Evolutionary conservation across 1,140 invertebrate genomes (phyloP), one percentile per base, ranked within the genome.

Genomic region (Pseudachorutes palmiensis): DNA sequence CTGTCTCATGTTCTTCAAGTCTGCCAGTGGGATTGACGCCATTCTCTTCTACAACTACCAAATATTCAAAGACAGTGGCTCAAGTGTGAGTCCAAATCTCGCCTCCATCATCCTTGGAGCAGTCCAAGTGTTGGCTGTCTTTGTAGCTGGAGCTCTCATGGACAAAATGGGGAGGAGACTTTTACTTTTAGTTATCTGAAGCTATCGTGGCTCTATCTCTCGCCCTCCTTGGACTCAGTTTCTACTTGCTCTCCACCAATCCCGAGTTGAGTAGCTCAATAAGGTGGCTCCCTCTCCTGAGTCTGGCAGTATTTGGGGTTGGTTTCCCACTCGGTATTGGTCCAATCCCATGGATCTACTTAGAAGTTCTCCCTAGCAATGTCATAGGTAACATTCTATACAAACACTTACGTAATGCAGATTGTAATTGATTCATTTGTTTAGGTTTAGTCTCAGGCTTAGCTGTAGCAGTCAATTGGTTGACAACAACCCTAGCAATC

Each of bases 1-100:
- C 1, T 84, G 85, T 1, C 81, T 90, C 51, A 89, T 94, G 85
- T 80, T 87, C 73, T 89, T 92, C 77, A 92, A 94, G 76, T 70
- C 65, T 28, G 64, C 70, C 2, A 59, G 48, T 22, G 61, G 61
- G 19, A 45, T 58, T 22, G 62, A 71, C 24, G 63, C 70, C 28
- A 77, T 83, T 26, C 80, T 81, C 70, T 81, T 82, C 67, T 83
- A 80, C 72, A 78, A 80, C 0, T 79, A 79, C 1, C 75, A 77
- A 29, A 83, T 83, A 30, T 81, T 82, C 68, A 69, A 78, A 55
- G 75, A 68, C 63, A 67, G 76, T 1, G 76, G 76, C 12, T 70
- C 68, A n/a, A 66, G 77, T 1, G 80, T 91, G 9, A 71, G 82
- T 14, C 67, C 84, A 0, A 77, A 80, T 30, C 74, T 83, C 14